Percentiles rank a stretch among this genome's conserved stretches.
These are phyloP conservation scores for Plumapathes pennacea DNA, from an alignment of 92 coral and sea anemone species.

Conservation along the genomic window DNA sequence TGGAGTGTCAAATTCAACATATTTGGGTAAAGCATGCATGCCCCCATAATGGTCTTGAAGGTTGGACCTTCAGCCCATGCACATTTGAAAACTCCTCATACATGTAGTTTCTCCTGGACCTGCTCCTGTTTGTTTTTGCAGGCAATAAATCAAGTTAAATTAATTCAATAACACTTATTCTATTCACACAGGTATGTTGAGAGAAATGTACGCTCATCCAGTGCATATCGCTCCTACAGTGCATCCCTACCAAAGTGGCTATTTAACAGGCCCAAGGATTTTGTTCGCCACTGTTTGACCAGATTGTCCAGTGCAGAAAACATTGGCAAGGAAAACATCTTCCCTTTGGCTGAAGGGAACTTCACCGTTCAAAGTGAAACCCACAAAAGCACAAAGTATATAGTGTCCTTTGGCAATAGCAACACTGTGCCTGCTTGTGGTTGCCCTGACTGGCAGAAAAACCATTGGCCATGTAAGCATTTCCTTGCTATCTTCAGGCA, in stretches of 20 bases:
- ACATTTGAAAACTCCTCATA: no score
- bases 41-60: no score
- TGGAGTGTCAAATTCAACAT: no score
- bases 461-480: constrained; percentile 23
- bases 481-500: constrained; percentile 14
- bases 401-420: constrained; percentile 1
- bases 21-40: no score
- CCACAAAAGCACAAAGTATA: background rate
- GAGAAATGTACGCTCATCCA: constrained; percentile 13
- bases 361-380: constrained; percentile 21
- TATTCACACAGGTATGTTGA: constrained; percentile 8
- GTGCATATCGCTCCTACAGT: constrained; percentile 18
- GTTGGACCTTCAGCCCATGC: no score
- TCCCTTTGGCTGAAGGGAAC: background rate
- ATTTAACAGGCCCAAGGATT: constrained; percentile 16
- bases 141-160: no score
- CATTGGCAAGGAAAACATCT: background rate
- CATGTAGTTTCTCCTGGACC: no score
- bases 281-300: constrained; percentile 7
- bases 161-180: no score
- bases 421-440: constrained; percentile 8
- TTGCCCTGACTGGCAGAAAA: constrained; percentile 25
- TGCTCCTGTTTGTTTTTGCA: no score
- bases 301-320: constrained; percentile 1
- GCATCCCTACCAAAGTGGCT: constrained; percentile 19